A percentile compares a stretch with the other conserved stretches of the same genome.
Evolutionary conservation across 2,888 invertebrate genomes (phyloP).

Genomic region (Drosophila longiperda): DNA sequence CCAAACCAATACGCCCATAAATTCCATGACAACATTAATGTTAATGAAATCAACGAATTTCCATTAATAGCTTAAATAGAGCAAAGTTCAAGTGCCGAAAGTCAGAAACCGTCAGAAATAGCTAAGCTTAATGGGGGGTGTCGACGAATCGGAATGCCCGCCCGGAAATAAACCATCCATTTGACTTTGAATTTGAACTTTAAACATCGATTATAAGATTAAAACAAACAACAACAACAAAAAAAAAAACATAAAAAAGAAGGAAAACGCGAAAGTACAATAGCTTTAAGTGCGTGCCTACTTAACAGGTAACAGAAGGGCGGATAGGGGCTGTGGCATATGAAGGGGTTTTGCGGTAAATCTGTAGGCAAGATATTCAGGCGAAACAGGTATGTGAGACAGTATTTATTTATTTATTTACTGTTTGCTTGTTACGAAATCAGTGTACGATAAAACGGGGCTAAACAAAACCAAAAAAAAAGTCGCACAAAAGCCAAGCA

Average conservation of each 20-base stretch:
- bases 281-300: constrained; percentile 14
- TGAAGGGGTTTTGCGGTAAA: constrained; percentile 1
- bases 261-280: constrained; percentile 12
- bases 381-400: constrained; percentile 53
- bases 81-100: constrained; percentile 20
- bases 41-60: constrained; percentile 58
- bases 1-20: constrained; percentile 17
- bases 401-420: constrained; percentile 60
- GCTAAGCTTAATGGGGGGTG: constrained; percentile 15
- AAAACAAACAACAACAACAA: background rate
- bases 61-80: constrained; percentile 40
- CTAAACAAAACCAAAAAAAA: constrained; percentile 31
- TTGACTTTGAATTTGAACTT: constrained; percentile 51
- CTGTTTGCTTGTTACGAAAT: constrained; percentile 67
- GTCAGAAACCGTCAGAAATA: background rate
- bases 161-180: background rate
- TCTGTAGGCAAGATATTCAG: constrained; percentile 22
- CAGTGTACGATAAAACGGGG: constrained; percentile 21
- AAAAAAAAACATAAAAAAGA: background rate
- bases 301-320: constrained; percentile 6
- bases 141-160: background rate
- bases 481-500: constrained; percentile 26
- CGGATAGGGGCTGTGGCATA: background rate
- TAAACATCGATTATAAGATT: constrained; percentile 22
- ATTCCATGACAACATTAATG: constrained; percentile 42